Conservation (phyloP, 2,797 vertebrate species). For the Xenentodon cancila region DNA sequence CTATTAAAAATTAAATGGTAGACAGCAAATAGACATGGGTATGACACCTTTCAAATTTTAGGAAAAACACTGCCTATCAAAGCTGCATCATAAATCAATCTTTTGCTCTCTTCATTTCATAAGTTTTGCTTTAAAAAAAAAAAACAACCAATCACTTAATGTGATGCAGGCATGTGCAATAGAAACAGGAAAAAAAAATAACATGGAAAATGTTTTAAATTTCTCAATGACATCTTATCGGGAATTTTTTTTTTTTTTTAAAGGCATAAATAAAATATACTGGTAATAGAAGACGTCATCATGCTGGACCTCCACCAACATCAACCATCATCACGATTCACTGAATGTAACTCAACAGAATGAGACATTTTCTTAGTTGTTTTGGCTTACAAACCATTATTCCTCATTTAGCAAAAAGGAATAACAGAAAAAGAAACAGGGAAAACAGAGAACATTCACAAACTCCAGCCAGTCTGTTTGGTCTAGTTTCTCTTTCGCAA, state of each 20-base stretch:
- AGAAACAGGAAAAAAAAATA: slow-evolving; percentile 78
- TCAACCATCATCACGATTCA: slow-evolving; percentile 18
- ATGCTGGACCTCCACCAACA: slow-evolving; percentile 20
- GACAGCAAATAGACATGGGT: no score
- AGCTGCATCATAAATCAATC: slow-evolving; percentile 53
- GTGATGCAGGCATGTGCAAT: slow-evolving; percentile 76
- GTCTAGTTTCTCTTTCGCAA: slow-evolving; percentile 38
- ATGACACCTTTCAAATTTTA: background rate
- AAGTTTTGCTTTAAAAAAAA: slow-evolving; percentile 88
- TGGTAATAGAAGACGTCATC: slow-evolving; percentile 54
- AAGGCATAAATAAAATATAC: slow-evolving; percentile 84
- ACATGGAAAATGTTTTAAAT: slow-evolving; percentile 62
- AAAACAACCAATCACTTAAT: slow-evolving; percentile 83
- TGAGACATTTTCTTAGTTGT: slow-evolving; percentile 68
- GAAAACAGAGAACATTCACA: slow-evolving; percentile 79
- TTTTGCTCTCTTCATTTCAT: slow-evolving; percentile 78
- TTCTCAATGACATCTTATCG: slow-evolving; percentile 22
- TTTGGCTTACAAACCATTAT: slow-evolving; percentile 85
- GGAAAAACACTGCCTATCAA: slow-evolving; percentile 50
- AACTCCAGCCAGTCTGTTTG: slow-evolving; percentile 83
- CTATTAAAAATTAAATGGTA: background rate
- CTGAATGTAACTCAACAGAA: slow-evolving; percentile 83
- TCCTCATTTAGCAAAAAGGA: slow-evolving; percentile 63
- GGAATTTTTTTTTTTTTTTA: no score
- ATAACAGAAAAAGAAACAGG: slow-evolving; percentile 28